These are phyloP conservation scores for Lipotes vexillifer DNA, from an alignment of 2,113 vertebrate species.

Conservation along the genomic window DNA sequence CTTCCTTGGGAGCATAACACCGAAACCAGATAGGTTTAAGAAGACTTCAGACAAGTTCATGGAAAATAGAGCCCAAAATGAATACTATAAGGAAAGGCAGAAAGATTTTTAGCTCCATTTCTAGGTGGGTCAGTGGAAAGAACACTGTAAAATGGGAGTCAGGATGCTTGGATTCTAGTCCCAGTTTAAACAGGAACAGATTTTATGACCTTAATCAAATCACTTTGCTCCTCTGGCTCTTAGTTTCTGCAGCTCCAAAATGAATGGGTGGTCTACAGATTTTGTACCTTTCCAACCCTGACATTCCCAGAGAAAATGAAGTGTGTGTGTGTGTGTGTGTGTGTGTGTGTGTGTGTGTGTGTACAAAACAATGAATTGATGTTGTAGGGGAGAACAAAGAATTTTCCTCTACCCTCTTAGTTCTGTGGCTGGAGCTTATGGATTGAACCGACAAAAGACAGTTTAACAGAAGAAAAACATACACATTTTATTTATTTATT, in stretches of 20 bases:
- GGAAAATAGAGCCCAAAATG: constrained; percentile 16
- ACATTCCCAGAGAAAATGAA: background rate
- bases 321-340: background rate
- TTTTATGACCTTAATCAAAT: background rate
- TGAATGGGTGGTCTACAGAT: background rate
- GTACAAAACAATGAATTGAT: background rate
- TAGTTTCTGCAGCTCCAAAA: background rate
- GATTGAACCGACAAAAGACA: background rate
- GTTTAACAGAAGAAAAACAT: background rate
- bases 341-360: background rate
- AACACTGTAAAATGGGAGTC: background rate
- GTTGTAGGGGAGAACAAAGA: background rate
- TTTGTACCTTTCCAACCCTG: background rate
- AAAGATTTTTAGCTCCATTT: background rate
- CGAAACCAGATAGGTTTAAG: constrained; percentile 58
- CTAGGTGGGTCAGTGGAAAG: background rate
- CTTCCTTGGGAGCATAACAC: constrained; percentile 24
- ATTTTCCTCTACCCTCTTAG: background rate
- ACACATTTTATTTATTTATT: background rate
- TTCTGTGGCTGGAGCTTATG: background rate
- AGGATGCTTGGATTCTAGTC: background rate
- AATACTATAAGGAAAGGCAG: background rate
- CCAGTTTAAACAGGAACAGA: background rate
- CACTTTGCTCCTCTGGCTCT: background rate
- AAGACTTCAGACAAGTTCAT: constrained; percentile 48